Base-by-base conservation (phyloP, 2,797 vertebrate genomes). In the Acanthurus lineatus region DNA sequence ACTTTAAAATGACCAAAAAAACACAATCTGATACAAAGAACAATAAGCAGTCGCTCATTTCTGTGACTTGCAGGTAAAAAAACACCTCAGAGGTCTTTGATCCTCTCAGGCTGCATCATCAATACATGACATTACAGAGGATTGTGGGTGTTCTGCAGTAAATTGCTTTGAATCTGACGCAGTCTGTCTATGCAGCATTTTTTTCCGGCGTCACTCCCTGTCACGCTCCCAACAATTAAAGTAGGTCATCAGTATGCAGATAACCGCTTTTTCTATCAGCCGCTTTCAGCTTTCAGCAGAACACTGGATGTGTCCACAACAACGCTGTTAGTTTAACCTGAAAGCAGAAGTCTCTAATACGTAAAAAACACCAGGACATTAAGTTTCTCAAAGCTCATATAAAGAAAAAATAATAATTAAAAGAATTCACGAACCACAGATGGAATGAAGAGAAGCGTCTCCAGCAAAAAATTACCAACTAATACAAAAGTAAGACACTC, bases 151-250 rank as follows among this genome's bases (percentile, higher is more conserved):
- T 64, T 49, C 35, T 1, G 54, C 62, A 9, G 71, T 72, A 25
- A 81, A 78, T 72, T 75, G 72, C 67, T 61, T 73, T 79, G 72
- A 82, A 76, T 56, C 63, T 20, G 35, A 22, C 54, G 52, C 68
- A 32, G 57, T 35, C 5, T 45, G 64, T 35, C 5, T 45, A 48
- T 32, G 35, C 14, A 32, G 22, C 19, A 35, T 51, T 42, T 11
- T 42, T 5, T 25, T n/a, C n/a, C 40, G 40, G 6, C 40, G 9
- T 42, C 40, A 11, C 40, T 42, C 40, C 40, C 40, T 11, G 40
- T 42, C 40, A 42, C 11, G 40, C 40, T 11, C 40, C 40, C 40
- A 25, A n/a, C 19, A 71, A 75, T 48, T 22, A 38, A 79, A 72
- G 44, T 45, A 65, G 79, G 72, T 85, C 72, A 70, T 74, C 65